A percentile compares a stretch with the other conserved stretches of the same genome.
Evolutionary conservation across 2,113 vertebrate genomes (phyloP).

Genomic region (Mustela nigripes): DNA sequence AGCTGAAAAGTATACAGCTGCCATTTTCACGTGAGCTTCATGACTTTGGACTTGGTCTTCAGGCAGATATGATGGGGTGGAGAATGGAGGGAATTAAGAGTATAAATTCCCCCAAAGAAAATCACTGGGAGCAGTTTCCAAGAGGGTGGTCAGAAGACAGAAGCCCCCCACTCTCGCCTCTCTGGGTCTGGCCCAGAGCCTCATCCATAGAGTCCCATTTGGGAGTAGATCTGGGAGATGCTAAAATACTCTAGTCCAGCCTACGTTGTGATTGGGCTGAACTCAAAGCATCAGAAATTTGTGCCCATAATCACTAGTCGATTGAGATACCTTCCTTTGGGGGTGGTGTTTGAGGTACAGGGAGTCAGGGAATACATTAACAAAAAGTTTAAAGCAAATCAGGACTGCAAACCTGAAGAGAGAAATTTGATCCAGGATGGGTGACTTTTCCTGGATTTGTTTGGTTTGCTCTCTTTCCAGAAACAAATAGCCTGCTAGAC

Average conservation of each 20-base stretch:
- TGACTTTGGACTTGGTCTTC: slow-evolving; percentile 33
- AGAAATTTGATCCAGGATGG: not conserved
- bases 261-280: not conserved
- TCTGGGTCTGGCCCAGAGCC: not conserved
- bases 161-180: not conserved
- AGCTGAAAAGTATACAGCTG: not conserved
- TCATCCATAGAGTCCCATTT: not conserved
- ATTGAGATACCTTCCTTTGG: not conserved
- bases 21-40: not conserved
- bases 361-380: not conserved
- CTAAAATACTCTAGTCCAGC: not conserved
- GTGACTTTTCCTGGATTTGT: not conserved
- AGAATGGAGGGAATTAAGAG: not conserved
- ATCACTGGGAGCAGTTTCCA: not conserved
- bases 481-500: not conserved
- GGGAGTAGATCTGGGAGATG: not conserved
- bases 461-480: not conserved
- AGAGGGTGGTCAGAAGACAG: not conserved
- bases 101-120: not conserved
- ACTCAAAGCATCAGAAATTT: not conserved
- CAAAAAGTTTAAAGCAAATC: not conserved
- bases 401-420: not conserved
- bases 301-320: not conserved
- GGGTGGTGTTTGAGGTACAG: not conserved
- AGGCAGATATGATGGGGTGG: not conserved